Base-by-base conservation (phyloP, 2,888 invertebrate genomes). In the Xestia rhomboidea region DNA sequence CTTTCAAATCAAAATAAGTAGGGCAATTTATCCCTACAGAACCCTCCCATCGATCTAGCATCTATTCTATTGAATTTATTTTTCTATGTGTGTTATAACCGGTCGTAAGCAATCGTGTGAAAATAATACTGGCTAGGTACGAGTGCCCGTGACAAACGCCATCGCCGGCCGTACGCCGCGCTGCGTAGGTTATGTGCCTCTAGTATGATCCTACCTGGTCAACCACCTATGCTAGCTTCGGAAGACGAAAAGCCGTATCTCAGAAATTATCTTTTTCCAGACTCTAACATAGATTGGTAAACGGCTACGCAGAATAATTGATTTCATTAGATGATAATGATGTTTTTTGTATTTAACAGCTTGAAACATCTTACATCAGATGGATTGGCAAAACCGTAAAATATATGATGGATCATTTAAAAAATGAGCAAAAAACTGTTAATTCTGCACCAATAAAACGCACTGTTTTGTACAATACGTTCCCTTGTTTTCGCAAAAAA, bases 91-190 rank as follows among this genome's bases (percentile, higher is more conserved):
- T 72, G 71, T 67, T 60, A 72, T 73, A 90, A 95, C 95, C 95
- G 94, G 95, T 95, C 91, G 92, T 88, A 92, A 93, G 86, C 77
- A 82, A 93, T 93, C 95, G 95, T 95, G 95, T 93, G 95, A 95
- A 94, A 92, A 93, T 92, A 89, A 90, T 89, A 89, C 90, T 81
- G 81, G 87, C 72, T 66, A 66, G 57, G 73, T 80, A 76, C 72
- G 66, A 77, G 60, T 68, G 51, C 71, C 77, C 79, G 82, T 84
- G 88, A 89, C 87, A 89, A 89, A 84, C 85, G 78, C 83, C 81
- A 79, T 77, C 60, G 77, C 68, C 49, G 51, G 68, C 46, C 34
- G 24, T 54, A 49, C 27, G 49, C 49, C 54, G 34, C 72, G 49
- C 49, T 46, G 34, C 72, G 71, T 67, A 69, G 73, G 79, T 75